phyloP scores from a whole-genome alignment of 2,888 invertebrate genomes.

The Synanthedon andrenaeformis region DNA sequence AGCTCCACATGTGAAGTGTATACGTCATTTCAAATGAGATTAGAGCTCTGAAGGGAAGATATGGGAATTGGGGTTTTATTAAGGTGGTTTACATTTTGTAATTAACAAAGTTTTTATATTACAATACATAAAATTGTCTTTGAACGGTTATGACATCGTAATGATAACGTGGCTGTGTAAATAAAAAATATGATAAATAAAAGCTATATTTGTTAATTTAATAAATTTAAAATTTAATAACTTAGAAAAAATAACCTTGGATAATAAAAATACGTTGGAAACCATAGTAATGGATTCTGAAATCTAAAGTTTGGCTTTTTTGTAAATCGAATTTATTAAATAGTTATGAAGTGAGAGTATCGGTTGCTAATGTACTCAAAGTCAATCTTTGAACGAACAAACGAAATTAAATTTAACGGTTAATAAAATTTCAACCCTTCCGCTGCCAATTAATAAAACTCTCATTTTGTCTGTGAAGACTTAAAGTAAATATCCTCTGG shows the following conservation, averaged over 20 bases:
- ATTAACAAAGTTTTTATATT: neutral
- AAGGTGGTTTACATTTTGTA: neutral
- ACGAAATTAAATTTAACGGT: neutral
- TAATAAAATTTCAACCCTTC: neutral
- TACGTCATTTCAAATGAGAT: slow-evolving; percentile 12
- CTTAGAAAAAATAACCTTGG: too few relatives aligned
- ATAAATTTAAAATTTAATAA: too few relatives aligned
- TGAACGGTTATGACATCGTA: too few relatives aligned
- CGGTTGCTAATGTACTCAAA: neutral
- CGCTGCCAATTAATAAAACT: neutral
- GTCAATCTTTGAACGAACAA: neutral
- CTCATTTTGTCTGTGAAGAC: neutral
- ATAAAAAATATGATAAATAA: too few relatives aligned
- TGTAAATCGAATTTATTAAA: neutral
- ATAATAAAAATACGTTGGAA: too few relatives aligned
- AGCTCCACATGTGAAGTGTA: neutral
- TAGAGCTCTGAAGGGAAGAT: slow-evolving; percentile 14
- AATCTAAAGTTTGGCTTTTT: neutral
- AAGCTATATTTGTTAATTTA: too few relatives aligned
- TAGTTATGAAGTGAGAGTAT: neutral
- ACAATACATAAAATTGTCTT: too few relatives aligned
- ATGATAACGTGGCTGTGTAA: too few relatives aligned
- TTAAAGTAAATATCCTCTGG: neutral
- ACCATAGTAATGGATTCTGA: too few relatives aligned
- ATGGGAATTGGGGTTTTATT: slow-evolving; percentile 1